Evolutionary conservation across 2,113 vertebrate species (phyloP).

Genomic region (Sorex araneus): DNA sequence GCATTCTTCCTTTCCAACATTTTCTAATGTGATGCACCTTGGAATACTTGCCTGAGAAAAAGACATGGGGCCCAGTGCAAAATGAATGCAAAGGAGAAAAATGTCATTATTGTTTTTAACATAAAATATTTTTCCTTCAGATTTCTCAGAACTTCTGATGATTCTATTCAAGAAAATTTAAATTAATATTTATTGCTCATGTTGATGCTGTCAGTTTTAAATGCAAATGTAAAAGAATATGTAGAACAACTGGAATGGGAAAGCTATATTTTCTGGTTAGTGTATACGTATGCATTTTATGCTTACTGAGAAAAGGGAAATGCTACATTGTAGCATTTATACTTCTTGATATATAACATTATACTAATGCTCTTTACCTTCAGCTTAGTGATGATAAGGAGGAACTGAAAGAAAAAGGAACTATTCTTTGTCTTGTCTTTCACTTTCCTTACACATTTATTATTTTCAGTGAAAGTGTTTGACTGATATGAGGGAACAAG

Average conservation of each 20-base stretch:
- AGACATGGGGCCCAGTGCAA: background rate
- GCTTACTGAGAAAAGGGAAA: background rate
- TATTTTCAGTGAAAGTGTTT: background rate
- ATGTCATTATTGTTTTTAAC: background rate
- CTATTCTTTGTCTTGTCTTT: background rate
- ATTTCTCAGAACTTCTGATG: background rate
- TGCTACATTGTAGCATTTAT: background rate
- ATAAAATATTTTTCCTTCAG: background rate
- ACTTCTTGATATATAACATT: background rate
- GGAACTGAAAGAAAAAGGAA: background rate
- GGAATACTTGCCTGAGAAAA: background rate
- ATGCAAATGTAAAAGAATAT: background rate
- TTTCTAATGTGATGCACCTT: constrained; percentile 4
- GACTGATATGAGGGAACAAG: background rate
- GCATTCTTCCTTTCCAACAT: background rate
- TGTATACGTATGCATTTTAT: background rate
- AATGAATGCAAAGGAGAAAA: background rate
- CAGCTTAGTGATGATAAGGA: background rate
- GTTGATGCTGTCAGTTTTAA: background rate
- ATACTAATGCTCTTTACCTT: background rate
- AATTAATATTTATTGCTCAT: too few species aligned
- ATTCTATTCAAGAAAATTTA: too few species aligned
- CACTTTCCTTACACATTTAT: background rate
- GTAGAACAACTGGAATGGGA: background rate
- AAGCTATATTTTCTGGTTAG: background rate